Evolutionary conservation across 2,113 vertebrate genomes (phyloP).

Genomic region (Castor canadensis): DNA sequence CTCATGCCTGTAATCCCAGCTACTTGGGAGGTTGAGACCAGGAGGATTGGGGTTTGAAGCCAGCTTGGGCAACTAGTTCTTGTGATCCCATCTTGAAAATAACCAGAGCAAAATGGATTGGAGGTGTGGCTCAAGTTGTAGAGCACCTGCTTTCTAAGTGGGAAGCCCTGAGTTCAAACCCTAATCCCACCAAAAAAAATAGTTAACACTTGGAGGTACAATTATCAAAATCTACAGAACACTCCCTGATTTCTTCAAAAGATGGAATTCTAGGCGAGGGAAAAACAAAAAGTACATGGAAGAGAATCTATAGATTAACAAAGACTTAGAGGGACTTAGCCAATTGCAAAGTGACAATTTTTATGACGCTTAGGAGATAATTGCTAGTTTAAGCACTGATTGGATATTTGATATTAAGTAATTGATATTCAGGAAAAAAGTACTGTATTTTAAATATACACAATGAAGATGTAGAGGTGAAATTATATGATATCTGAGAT

Average conservation of each 20-base stretch:
- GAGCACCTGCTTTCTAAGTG: no score
- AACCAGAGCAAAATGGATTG: no score
- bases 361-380: slow-evolving; percentile 29
- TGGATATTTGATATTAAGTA: neutral
- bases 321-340: neutral
- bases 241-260: neutral
- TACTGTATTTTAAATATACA: slow-evolving; percentile 1
- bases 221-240: neutral
- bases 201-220: neutral
- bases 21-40: no score
- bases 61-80: no score
- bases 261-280: neutral
- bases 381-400: neutral
- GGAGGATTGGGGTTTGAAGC: no score
- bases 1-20: no score
- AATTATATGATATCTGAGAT: neutral
- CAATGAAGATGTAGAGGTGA: neutral
- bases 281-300: neutral
- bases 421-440: slow-evolving; percentile 3
- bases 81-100: no score
- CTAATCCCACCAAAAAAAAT: no score
- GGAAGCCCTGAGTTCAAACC: no score
- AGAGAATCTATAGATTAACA: neutral
- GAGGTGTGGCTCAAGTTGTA: no score
- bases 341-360: neutral